Evolutionary conservation across 2,888 invertebrate genomes (phyloP).

Genomic region (Monopis laevigella): DNA sequence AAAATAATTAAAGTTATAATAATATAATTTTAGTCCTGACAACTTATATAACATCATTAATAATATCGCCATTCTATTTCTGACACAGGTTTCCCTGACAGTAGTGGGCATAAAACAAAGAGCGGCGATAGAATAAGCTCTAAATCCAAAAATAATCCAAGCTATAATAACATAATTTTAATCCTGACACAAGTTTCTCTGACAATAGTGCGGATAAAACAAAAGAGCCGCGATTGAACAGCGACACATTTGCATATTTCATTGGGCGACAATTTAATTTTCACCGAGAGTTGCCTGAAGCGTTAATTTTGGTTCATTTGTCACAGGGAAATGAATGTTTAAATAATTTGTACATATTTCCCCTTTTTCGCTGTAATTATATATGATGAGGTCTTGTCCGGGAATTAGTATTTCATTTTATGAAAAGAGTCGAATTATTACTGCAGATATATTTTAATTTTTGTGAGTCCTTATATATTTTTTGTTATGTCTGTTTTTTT

Average conservation of each 20-base stretch:
- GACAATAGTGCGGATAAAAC: conserved; percentile 10
- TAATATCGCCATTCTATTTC: too few species aligned
- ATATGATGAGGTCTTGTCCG: conserved; percentile 8
- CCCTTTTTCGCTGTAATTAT: conserved; percentile 10
- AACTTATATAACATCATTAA: too few species aligned
- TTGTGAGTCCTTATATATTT: too few species aligned
- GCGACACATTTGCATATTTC: conserved; percentile 41
- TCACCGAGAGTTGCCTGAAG: conserved; percentile 3
- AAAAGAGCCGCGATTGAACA: conserved; percentile 13
- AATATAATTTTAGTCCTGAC: too few species aligned
- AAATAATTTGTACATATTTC: conserved; percentile 7
- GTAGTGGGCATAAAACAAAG: neutral
- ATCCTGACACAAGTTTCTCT: neutral
- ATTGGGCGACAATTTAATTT: conserved; percentile 19
- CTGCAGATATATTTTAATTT: too few species aligned
- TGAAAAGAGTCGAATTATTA: neutral
- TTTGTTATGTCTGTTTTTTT: too few species aligned
- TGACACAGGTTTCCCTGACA: too few species aligned
- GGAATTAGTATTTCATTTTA: conserved; percentile 4
- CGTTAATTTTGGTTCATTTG: conserved; percentile 13
- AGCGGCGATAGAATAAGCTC: neutral
- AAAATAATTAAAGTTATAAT: too few species aligned
- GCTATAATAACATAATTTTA: neutral
- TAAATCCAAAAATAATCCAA: neutral
- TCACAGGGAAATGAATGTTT: conserved; percentile 6